Conservation (phyloP, 2,888 invertebrate species). For the Augiades crinisus region DNA sequence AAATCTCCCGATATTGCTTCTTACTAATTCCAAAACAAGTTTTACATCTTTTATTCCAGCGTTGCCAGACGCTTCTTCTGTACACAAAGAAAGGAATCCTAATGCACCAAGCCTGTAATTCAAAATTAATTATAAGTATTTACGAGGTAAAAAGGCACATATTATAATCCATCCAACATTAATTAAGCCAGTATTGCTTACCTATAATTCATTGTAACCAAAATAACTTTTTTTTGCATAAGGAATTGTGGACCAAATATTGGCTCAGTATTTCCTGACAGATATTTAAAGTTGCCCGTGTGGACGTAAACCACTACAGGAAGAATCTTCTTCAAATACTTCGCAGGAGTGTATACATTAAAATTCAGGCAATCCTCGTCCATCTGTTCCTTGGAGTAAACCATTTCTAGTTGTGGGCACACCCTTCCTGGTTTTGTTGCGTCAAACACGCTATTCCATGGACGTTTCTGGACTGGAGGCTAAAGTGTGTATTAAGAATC, state of each 20-base stretch:
- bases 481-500: no score
- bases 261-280: constrained; percentile 37
- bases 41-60: constrained; percentile 49
- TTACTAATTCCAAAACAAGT: constrained; percentile 44
- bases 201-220: constrained; percentile 53
- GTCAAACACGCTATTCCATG: not conserved
- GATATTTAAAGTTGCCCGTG: constrained; percentile 42
- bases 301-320: constrained; percentile 47
- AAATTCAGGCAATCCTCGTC: not conserved
- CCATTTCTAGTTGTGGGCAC: not conserved
- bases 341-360: not conserved
- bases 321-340: constrained; percentile 7
- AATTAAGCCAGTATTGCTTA: constrained; percentile 13
- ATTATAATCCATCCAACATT: no score
- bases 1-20: constrained; percentile 43
- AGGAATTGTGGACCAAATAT: constrained; percentile 45
- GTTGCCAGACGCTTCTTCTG: constrained; percentile 46
- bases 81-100: constrained; percentile 48
- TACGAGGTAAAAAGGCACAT: no score
- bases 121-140: not conserved
- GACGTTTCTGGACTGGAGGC: not conserved
- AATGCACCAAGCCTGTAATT: constrained; percentile 48
- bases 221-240: constrained; percentile 44
- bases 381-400: not conserved
- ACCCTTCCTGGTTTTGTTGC: not conserved